Base-by-base conservation (phyloP, 2,113 vertebrate species). In the Planiliza haematocheilus region DNA sequence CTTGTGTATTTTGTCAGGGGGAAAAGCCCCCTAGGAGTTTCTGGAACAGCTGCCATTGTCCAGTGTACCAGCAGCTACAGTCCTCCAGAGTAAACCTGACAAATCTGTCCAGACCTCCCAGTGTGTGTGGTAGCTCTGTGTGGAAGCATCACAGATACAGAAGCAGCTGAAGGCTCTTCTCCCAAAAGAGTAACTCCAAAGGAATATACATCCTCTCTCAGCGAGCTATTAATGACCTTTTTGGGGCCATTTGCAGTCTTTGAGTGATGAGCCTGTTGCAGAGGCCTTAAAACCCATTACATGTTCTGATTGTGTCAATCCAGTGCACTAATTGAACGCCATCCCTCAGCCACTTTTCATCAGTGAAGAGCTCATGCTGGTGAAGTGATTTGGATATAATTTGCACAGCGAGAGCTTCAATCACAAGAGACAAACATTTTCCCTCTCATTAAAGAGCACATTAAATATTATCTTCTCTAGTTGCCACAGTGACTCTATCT, bases 391-490 rank as follows among this genome's bases (percentile, higher is more conserved):
- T 79, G 59, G 77, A 83, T 88, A 81, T 91, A 92, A 93, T 92
- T 92, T 92, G 89, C 88, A 67, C 84, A 81, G 86, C 41, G 62
- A 89, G 88, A 73, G 78, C 85, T 86, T 89, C 88, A 90, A 90
- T 91, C 91, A 84, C 91, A 70, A 76, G 91, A 94, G 90, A 90
- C 91, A 92, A 91, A 92, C 87, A 90, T 92, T 93, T 93, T 88
- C 88, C 77, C 81, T 90, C 86, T 93, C 91, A 93, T 93, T 92
- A 91, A 85, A 89, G 91, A 88, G 84, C 68, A 83, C 77, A 89
- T 89, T 91, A 89, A 91, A 89, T 83, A 92, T 89, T 73, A 91
- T 89, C 86, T 90, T 83, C 79, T 87, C 85, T 41, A 78, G 88
- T 83, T 86, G 77, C 81, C 84, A 89, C 77, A 81, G 84, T 77